phyloP scores from a whole-genome alignment of 2,797 vertebrate genomes.

The Micropoecilia bifurca region DNA sequence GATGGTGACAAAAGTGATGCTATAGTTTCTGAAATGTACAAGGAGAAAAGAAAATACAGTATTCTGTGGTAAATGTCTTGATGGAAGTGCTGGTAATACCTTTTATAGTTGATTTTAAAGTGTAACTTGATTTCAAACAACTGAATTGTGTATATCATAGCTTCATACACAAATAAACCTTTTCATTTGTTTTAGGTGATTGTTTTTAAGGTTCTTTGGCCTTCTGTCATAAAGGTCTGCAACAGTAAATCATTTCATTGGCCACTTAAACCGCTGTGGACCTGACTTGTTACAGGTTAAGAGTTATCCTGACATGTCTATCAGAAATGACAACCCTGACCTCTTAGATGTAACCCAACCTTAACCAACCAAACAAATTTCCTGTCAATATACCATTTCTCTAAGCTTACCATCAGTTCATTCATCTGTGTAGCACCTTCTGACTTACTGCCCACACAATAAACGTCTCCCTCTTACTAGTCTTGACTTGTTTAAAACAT shows the following conservation, averaged over 20 bases:
- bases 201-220: background rate
- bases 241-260: background rate
- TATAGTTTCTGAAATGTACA: background rate
- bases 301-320: constrained; percentile 17
- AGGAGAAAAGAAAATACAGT: background rate
- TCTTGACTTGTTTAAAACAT: background rate
- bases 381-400: constrained; percentile 1
- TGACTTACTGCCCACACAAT: constrained; percentile 6
- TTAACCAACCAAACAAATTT: constrained; percentile 11
- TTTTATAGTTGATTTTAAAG: background rate
- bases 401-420: background rate
- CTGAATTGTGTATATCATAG: background rate
- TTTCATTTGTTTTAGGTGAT: background rate
- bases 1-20: background rate
- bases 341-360: constrained; percentile 15
- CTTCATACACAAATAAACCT: background rate
- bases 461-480: background rate
- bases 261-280: background rate
- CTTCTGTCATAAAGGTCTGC: background rate
- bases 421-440: constrained; percentile 11
- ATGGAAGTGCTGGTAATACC: background rate
- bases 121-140: background rate
- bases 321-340: constrained; percentile 1
- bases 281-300: background rate
- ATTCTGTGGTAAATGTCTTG: background rate